Base-by-base conservation (phyloP, 2,113 vertebrate genomes). In the Neogobius melanostomus region DNA sequence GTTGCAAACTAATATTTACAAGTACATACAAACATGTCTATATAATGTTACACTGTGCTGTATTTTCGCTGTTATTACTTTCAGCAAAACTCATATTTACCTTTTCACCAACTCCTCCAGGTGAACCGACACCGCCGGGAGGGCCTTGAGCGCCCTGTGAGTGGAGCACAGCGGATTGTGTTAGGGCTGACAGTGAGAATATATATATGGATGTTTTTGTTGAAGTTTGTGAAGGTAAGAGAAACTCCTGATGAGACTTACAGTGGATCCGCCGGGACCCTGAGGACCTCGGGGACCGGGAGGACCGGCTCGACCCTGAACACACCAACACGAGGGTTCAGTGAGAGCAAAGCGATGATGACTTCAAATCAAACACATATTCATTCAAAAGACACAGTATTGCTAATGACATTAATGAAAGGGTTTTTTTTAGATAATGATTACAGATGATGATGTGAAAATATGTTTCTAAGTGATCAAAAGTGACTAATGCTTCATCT, bases 201-300 rank as follows among this genome's bases (percentile, higher is more conserved):
- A 49, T 70, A 1, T 70, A 1, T 42, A 7, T 47, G 17, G 54
- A 11, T 74, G 44, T 43, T 7, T 56, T 4, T 28, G 9, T 46
- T 14, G 17, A 16, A 14, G 45, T 74, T 10, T 44, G 21, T 21
- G 62, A 46, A 16, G 6, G 2, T 11, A 4, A 70, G 43, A 4
- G 11, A 47, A 12, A 45, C 10, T 8, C 69, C 6, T 3, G 11
- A 44, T 50, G 6, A 68, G 76, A 91, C 96, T 96, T 92, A 99
- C 97, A 78, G 93, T 95, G 71, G 96, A 93, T 92, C 97, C 97
- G 47, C 94, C 94, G 72, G 95, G 75, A 82, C 97, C 97, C 70
- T 98, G 97, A 52, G 97, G 97, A 80, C 97, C 97, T 94, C 97
- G 94, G 21, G 97, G 97, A 52, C 97, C 97, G 64, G 97, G 96